Conservation (phyloP, 2,797 vertebrate species). For the Myotis daubentonii region DNA sequence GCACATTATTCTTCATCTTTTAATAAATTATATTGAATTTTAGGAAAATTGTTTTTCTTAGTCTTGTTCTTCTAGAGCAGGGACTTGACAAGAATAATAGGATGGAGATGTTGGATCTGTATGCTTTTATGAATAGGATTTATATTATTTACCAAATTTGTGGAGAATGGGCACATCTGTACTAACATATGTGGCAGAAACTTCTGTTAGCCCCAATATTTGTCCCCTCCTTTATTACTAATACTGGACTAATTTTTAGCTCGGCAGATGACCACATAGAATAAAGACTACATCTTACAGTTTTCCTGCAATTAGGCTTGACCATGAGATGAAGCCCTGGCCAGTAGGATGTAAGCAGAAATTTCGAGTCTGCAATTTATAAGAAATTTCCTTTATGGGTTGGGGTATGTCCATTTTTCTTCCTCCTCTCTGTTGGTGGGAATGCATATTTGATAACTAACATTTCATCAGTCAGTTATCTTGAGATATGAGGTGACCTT, state of each 20-base stretch:
- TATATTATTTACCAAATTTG: not conserved
- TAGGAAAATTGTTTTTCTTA: not conserved
- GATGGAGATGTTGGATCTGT: not conserved
- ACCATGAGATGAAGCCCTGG: not conserved
- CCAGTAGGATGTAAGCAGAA: not conserved
- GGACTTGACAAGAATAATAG: not conserved
- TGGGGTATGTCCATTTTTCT: not conserved
- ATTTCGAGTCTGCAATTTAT: not conserved
- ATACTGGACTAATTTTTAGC: not conserved
- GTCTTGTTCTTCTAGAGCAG: not conserved
- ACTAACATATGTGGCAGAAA: not conserved
- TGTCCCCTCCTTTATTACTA: not conserved
- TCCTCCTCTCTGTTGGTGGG: not conserved
- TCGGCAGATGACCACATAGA: too few relatives aligned
- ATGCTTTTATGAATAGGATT: not conserved
- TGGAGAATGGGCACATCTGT: not conserved
- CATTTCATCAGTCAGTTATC: not conserved
- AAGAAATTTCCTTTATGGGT: not conserved
- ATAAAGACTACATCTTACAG: not conserved
- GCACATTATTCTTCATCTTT: constrained; percentile 12
- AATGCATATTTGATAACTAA: not conserved
- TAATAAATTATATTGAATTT: constrained; percentile 26
- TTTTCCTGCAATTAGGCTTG: not conserved
- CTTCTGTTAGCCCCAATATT: not conserved
- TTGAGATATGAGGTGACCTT: not conserved